Conservation (phyloP, 1,140 invertebrate species). For the Lucilia cuprina region DNA sequence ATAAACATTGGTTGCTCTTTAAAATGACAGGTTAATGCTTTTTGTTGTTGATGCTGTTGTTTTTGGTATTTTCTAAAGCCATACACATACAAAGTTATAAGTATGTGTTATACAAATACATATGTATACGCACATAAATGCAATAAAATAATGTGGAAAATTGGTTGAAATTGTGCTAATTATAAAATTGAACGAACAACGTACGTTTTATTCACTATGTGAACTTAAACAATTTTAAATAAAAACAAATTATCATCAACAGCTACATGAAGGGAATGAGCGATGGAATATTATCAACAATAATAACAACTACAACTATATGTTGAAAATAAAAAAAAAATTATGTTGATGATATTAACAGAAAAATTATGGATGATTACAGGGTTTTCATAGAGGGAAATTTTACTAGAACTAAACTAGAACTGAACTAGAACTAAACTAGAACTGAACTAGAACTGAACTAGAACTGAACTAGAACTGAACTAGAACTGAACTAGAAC, state of each 20-base stretch:
- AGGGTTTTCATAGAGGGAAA: too few species aligned
- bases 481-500: too few species aligned
- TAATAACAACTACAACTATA: background rate
- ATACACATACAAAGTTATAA: background rate
- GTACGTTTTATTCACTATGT: background rate
- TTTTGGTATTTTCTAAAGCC: background rate
- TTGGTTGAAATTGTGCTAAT: background rate
- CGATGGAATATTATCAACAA: background rate
- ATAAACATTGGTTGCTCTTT: background rate
- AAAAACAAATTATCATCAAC: background rate
- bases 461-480: too few species aligned
- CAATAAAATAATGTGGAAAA: background rate
- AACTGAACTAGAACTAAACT: too few species aligned
- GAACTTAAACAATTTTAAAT: background rate
- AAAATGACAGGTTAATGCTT: background rate
- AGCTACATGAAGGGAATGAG: background rate
- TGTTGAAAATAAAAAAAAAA: background rate
- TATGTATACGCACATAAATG: background rate
- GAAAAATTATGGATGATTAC: background rate
- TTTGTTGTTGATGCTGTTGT: background rate
- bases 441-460: too few species aligned
- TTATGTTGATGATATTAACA: background rate
- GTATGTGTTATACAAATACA: background rate
- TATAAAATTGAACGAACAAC: background rate
- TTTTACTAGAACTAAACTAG: too few species aligned